These are phyloP conservation scores for Odocoileus virginianus DNA, from an alignment of 2,113 vertebrate species.

Conservation along the genomic window DNA sequence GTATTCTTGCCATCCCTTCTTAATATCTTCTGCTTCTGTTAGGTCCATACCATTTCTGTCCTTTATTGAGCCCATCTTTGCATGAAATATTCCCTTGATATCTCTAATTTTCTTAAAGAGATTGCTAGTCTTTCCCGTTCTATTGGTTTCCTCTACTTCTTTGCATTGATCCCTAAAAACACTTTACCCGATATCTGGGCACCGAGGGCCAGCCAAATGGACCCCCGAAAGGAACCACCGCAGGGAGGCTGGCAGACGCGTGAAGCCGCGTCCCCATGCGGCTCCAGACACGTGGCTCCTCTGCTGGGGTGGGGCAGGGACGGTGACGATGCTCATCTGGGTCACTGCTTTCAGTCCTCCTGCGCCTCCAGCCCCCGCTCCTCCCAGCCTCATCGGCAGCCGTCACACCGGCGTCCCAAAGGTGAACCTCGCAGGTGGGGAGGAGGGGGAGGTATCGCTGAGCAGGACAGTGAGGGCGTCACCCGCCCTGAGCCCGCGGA, in stretches of 20 bases:
- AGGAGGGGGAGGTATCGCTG: rapidly evolving
- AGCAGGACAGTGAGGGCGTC: rapidly evolving
- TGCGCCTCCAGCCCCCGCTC: rapidly evolving
- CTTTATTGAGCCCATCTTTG: not conserved
- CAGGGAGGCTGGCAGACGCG: rapidly evolving
- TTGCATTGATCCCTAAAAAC: not conserved
- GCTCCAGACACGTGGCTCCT: rapidly evolving
- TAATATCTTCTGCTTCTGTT: not conserved
- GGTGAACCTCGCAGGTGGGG: not conserved
- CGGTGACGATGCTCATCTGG: rapidly evolving
- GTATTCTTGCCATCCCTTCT: not conserved
- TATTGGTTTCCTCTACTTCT: not conserved
- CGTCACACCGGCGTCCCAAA: rapidly evolving
- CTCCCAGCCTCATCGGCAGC: rapidly evolving
- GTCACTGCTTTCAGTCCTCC: rapidly evolving
- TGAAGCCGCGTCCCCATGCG: rapidly evolving
- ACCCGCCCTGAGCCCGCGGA: not conserved
- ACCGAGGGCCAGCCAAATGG: not conserved
- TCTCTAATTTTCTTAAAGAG: not conserved
- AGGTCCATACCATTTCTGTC: not conserved
- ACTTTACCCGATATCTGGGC: not conserved
- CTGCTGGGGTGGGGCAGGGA: too few species aligned
- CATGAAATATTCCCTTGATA: not conserved
- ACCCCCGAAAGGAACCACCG: rapidly evolving
- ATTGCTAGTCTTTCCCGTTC: not conserved